Base-by-base conservation (phyloP, 2,113 vertebrate genomes). In the Pampusana beccarii region DNA sequence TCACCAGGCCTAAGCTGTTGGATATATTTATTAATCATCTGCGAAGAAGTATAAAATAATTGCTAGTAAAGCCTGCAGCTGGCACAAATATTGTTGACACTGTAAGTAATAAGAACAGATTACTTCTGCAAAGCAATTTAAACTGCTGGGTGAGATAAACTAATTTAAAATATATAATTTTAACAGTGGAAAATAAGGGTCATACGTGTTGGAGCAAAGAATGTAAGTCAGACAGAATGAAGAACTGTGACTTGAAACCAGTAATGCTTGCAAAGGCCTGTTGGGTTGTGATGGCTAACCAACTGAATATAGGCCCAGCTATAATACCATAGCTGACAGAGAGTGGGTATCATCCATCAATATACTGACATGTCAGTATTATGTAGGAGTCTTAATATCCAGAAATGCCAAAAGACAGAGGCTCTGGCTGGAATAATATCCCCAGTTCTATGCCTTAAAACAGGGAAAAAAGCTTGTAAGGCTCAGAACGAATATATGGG, bases 11-110 rank as follows among this genome's bases (percentile, higher is more conserved):
- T 42, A 77, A 77, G 36, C 8, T 71, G 36, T 81, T 80, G 0
- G 0, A 34, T 75, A 14, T 33, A 66, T 83, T 72, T 93, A 86
- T 93, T 93, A 78, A 53, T 94, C 46, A 78, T 10, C 64, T 67
- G 61, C 38, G 75, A 93, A 51, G 51, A 94, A 90, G 28, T 69
- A 64, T 60, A 74, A 90, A 92, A 94, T 74, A 90, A 84, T 90
- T 80, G 17, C 42, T 83, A 77, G 62, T 69, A 91, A 62, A 90
- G 44, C 29, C 29, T 95, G 40, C 81, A 90, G 54, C 44, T 91
- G 54, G 56, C 42, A 80, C 10, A 91, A 92, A 80, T 61, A n/a
- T 65, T 90, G 66, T 72, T 90, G 84, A 75, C 19, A 6, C 36
- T 74, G 20, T 67, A 85, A 67, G 16, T 69, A 95, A 77, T 86